These are phyloP conservation scores for Acrocephalus scirpaceus DNA, from an alignment of 2,797 vertebrate species.

Conservation along the genomic window DNA sequence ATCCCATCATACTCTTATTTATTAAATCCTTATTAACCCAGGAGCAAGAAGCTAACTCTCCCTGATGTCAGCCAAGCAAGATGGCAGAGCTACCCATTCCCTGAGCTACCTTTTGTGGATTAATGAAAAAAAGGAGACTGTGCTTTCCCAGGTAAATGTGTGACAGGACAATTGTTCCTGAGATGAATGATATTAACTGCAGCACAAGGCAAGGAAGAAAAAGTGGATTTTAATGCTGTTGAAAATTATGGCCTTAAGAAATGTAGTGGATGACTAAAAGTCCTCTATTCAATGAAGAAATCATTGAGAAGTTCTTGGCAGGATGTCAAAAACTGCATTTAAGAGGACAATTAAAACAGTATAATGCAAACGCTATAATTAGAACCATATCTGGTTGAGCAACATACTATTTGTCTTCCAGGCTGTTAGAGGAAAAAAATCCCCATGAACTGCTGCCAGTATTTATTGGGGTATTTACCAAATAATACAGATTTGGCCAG, in stretches of 20 bases:
- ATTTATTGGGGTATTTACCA: constrained; percentile 50
- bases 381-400: constrained; percentile 76
- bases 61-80: neutral
- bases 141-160: constrained; percentile 21
- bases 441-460: constrained; percentile 58
- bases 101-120: neutral
- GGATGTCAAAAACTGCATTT: constrained; percentile 74
- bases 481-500: constrained; percentile 40
- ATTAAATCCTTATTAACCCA: constrained; percentile 37
- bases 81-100: neutral
- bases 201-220: constrained; percentile 36
- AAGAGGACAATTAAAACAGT: constrained; percentile 79
- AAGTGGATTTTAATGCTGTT: constrained; percentile 67
- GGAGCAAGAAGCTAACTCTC: neutral
- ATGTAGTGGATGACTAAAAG: constrained; percentile 66
- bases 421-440: constrained; percentile 61
- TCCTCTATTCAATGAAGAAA: constrained; percentile 73
- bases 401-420: constrained; percentile 70
- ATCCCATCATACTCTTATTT: constrained; percentile 39
- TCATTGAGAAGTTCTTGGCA: constrained; percentile 76
- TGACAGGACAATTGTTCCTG: constrained; percentile 43
- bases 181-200: constrained; percentile 58
- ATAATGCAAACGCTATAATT: constrained; percentile 78
- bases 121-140: neutral
- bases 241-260: constrained; percentile 72